A percentile compares a stretch with the other conserved stretches of the same genome.
phyloP scores from a whole-genome alignment of 37 sponge, comb jelly and placozoan genomes.

The Chondrilla cf. caribensis region DNA sequence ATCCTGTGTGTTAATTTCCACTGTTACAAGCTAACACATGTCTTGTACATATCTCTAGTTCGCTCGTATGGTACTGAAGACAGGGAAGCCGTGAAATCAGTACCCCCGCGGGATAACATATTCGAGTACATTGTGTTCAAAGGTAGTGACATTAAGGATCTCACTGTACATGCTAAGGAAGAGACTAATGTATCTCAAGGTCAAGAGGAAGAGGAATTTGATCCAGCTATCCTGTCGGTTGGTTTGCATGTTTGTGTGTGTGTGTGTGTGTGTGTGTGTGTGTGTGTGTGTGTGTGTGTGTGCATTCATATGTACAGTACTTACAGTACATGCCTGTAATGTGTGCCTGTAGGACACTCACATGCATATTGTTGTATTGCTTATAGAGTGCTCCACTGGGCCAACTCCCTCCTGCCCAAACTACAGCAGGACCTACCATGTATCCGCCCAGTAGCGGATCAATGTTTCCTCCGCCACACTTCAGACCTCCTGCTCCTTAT shows the following conservation, averaged over 20 bases:
- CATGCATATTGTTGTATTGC: not conserved
- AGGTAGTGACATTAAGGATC: conserved; percentile 95
- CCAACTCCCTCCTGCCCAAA: not conserved
- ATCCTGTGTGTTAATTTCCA: too few relatives aligned
- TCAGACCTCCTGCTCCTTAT: not conserved
- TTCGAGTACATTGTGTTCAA: conserved; percentile 96
- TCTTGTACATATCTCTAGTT: too few relatives aligned
- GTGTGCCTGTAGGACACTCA: too few relatives aligned
- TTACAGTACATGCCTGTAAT: too few relatives aligned
- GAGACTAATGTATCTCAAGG: conserved; percentile 26
- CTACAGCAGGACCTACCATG: not conserved
- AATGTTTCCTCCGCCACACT: not conserved
- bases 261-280: not conserved
- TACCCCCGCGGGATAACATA: conserved; percentile 68
- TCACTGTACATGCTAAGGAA: conserved; percentile 50
- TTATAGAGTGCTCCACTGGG: conserved; percentile 17
- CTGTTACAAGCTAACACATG: too few relatives aligned
- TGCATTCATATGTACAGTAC: too few relatives aligned
- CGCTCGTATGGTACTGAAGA: conserved; percentile 92
- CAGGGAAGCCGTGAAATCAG: conserved; percentile 64
- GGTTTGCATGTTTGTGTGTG: not conserved
- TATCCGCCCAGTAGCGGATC: not conserved
- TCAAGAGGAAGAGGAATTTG: conserved; percentile 27
- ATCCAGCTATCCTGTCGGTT: conserved; percentile 88
- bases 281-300: too few relatives aligned